Conservation (phyloP, 2,113 vertebrate genomes). For the Etia nguti region DNA sequence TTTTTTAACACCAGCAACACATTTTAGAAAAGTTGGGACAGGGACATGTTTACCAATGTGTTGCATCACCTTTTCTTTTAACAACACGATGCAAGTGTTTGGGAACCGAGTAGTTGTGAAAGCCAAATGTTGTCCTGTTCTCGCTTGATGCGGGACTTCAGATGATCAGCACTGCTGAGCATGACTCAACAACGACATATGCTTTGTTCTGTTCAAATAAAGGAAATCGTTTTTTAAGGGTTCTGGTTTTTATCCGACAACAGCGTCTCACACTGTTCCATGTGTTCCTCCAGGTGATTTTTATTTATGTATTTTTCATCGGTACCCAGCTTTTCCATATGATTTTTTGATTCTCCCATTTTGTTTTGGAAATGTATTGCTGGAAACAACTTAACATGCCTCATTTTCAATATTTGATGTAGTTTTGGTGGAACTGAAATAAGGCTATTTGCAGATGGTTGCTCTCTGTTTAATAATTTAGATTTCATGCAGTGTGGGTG, state of each 20-base stretch:
- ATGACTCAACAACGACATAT: background rate
- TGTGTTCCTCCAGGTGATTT: background rate
- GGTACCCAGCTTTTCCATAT: background rate
- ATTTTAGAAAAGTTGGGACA: background rate
- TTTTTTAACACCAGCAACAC: background rate
- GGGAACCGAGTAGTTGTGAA: background rate
- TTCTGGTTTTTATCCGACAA: background rate
- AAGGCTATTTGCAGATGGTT: background rate
- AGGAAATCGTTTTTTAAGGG: background rate
- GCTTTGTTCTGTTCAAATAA: background rate
- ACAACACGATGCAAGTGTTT: background rate
- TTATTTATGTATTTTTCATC: background rate
- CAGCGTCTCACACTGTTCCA: background rate
- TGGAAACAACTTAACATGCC: background rate
- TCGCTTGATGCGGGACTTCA: background rate
- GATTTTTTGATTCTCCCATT: background rate
- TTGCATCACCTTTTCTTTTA: background rate
- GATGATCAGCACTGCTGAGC: background rate
- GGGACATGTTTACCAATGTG: background rate
- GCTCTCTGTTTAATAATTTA: background rate
- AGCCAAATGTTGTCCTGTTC: background rate
- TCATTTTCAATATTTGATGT: background rate
- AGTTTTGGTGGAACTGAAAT: background rate
- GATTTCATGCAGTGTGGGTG: background rate
- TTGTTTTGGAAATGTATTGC: background rate